Evolutionary conservation across 2,797 vertebrate genomes (phyloP).

Genomic region (Crenichthys baileyi): DNA sequence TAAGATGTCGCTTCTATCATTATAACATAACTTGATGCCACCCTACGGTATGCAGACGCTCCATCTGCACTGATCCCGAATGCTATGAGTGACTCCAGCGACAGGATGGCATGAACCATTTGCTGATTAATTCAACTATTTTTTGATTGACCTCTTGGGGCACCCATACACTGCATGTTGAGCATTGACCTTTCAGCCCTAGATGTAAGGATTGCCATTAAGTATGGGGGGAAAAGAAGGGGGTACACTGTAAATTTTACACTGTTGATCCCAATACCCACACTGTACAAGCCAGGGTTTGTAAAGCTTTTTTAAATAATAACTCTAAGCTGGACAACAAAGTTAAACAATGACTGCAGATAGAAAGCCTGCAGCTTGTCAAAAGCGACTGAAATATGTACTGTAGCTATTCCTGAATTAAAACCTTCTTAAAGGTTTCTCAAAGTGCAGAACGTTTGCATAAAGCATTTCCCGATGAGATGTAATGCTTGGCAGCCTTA

Average conservation of each 20-base stretch:
- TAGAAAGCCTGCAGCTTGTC: not conserved
- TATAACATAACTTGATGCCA: not conserved
- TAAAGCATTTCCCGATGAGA: conserved; percentile 32
- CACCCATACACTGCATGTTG: too few relatives aligned
- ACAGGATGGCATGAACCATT: too few relatives aligned
- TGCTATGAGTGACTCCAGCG: not conserved
- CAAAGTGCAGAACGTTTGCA: not conserved
- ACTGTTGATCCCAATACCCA: too few relatives aligned
- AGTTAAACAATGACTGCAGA: not conserved
- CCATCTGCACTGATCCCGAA: not conserved
- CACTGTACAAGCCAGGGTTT: too few relatives aligned
- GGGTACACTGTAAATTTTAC: too few relatives aligned
- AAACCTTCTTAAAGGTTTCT: not conserved
- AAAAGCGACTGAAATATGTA: not conserved
- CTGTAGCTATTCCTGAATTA: not conserved
- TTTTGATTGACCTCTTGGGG: not conserved
- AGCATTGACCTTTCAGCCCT: too few relatives aligned
- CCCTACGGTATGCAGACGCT: not conserved
- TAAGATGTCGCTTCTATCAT: not conserved
- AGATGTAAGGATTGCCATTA: too few relatives aligned
- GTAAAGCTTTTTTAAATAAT: not conserved
- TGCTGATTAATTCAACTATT: not conserved
- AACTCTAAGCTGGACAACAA: not conserved
- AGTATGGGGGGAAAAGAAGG: too few relatives aligned
- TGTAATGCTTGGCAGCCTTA: conserved; percentile 15